Conservation (phyloP, 1,140 invertebrate species). For the Uloborus diversus region DNA sequence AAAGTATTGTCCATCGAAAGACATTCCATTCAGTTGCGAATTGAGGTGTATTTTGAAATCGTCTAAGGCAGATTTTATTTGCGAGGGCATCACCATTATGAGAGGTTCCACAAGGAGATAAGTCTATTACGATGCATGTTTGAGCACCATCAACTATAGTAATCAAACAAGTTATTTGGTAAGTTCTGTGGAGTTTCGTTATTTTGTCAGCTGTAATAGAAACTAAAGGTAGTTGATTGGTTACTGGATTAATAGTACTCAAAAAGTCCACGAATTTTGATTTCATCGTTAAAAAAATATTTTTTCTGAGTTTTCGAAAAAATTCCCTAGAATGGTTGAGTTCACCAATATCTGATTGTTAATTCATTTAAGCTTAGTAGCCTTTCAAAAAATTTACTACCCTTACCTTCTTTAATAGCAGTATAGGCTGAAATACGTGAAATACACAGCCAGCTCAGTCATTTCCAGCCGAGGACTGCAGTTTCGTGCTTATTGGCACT, state of each 20-base stretch:
- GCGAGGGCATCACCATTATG: slow-evolving; percentile 9
- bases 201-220: slow-evolving; percentile 17
- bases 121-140: slow-evolving; percentile 13
- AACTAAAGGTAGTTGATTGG: slow-evolving; percentile 8
- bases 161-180: slow-evolving; percentile 2
- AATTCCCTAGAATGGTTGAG: slow-evolving; percentile 20
- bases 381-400: slow-evolving; percentile 5
- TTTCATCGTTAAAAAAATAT: slow-evolving; percentile 16
- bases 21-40: slow-evolving; percentile 15
- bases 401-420: slow-evolving; percentile 19
- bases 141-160: slow-evolving; percentile 9
- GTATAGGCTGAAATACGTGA: too few relatives aligned
- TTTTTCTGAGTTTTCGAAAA: slow-evolving; percentile 18
- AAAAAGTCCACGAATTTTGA: slow-evolving; percentile 12
- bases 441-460: too few relatives aligned
- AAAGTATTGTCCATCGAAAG: slow-evolving; percentile 8
- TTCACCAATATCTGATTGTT: slow-evolving; percentile 17
- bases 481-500: too few relatives aligned
- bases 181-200: slow-evolving; percentile 13
- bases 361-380: slow-evolving; percentile 20
- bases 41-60: not conserved
- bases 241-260: slow-evolving; percentile 10
- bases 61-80: slow-evolving; percentile 11
- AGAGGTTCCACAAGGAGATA: slow-evolving; percentile 19
- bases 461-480: too few relatives aligned